phyloP scores from a whole-genome alignment of 2,797 vertebrate species.

The Halcyon leucocephala region DNA sequence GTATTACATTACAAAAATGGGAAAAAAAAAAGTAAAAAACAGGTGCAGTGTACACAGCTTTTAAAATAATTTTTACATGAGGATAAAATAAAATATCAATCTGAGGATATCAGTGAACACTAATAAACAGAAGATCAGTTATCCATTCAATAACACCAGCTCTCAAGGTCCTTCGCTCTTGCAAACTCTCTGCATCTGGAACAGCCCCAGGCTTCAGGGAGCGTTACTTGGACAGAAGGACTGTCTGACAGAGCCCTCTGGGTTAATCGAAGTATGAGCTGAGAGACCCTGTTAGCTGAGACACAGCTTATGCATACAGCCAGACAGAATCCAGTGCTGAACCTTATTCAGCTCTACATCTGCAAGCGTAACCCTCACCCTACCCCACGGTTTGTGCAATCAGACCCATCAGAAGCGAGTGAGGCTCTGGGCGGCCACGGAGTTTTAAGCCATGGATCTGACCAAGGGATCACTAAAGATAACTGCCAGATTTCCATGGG shows the following conservation, averaged over 20 bases:
- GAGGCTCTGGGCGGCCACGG: neutral
- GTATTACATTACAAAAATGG: constrained; percentile 61
- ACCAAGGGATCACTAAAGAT: neutral
- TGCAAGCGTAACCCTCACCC: neutral
- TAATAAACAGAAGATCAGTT: neutral
- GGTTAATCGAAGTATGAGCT: neutral
- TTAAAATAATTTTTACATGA: constrained; percentile 17
- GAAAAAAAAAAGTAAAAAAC: neutral
- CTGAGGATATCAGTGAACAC: neutral
- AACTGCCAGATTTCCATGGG: neutral
- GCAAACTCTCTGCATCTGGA: neutral
- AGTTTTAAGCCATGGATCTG: neutral
- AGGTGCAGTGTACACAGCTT: constrained; percentile 25
- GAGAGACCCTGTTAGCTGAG: neutral
- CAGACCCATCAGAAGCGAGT: neutral
- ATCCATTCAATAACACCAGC: neutral
- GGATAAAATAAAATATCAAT: constrained; percentile 29
- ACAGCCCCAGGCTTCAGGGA: neutral
- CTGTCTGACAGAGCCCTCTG: neutral
- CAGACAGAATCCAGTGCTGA: neutral
- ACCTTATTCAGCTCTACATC: neutral
- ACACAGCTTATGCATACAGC: neutral
- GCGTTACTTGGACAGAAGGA: neutral
- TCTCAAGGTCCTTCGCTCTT: neutral
- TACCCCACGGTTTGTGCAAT: neutral